Percentiles rank a stretch among this genome's conserved stretches.
Evolutionary conservation across 1,140 invertebrate species (phyloP).

Genomic region (Drosophila persimilis): DNA sequence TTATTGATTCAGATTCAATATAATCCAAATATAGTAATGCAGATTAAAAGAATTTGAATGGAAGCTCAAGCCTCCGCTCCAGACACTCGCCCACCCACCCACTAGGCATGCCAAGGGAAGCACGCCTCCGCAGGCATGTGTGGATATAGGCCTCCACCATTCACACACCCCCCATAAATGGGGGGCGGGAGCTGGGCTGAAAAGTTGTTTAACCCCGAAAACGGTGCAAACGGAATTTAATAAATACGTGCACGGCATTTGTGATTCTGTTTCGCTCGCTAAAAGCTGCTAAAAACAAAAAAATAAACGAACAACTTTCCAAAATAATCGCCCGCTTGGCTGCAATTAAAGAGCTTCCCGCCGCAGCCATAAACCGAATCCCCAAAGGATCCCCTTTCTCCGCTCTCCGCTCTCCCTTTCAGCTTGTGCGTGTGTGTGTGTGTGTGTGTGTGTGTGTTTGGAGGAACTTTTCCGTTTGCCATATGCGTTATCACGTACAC

Average conservation of each 20-base stretch:
- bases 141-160: neutral
- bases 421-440: neutral
- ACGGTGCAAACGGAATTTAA: slow-evolving; percentile 73
- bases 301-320: slow-evolving; percentile 53
- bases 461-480: slow-evolving; percentile 57
- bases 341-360: slow-evolving; percentile 67
- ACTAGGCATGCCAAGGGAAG: slow-evolving; percentile 3
- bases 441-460: slow-evolving; percentile 3
- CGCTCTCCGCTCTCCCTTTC: neutral
- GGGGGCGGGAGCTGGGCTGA: slow-evolving; percentile 16
- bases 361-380: slow-evolving; percentile 51
- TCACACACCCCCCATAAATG: slow-evolving; percentile 25
- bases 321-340: slow-evolving; percentile 67
- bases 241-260: slow-evolving; percentile 74
- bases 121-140: neutral
- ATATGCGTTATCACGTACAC: slow-evolving; percentile 71
- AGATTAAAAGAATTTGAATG: slow-evolving; percentile 49
- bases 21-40: slow-evolving; percentile 48
- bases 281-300: slow-evolving; percentile 33
- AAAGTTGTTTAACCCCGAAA: slow-evolving; percentile 60
- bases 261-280: slow-evolving; percentile 44
- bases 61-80: slow-evolving; percentile 15
- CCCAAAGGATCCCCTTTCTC: slow-evolving; percentile 8
- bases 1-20: slow-evolving; percentile 57
- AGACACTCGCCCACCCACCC: slow-evolving; percentile 12